A percentile compares a stretch with the other conserved stretches of the same genome.
Conservation (phyloP, 30 jellyfish, hydroid and myxozoan genomes). For the Rhopilema esculentum region DNA sequence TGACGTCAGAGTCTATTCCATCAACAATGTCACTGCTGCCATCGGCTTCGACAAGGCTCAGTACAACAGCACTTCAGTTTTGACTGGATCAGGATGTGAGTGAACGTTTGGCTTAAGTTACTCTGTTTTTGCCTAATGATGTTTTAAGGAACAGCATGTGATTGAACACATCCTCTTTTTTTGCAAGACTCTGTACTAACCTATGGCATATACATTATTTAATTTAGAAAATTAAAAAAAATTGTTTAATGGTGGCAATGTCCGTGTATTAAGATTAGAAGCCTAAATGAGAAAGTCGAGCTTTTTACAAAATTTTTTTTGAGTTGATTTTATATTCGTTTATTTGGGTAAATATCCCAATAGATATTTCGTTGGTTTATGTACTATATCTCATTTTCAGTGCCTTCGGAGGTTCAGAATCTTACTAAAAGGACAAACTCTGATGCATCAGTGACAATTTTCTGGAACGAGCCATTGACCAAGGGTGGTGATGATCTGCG, state of each 20-base stretch:
- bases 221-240: no score
- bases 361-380: neutral
- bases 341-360: no score
- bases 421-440: neutral
- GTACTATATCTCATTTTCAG: constrained; percentile 5
- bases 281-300: no score
- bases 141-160: no score
- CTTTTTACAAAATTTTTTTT: no score
- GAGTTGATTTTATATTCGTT: no score
- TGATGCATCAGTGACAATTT: constrained; percentile 67
- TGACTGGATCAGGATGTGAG: constrained; percentile 85
- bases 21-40: constrained; percentile 73
- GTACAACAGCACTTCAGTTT: constrained; percentile 18
- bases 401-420: constrained; percentile 59
- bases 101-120: neutral
- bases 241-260: no score
- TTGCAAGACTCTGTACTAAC: no score
- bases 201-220: no score
- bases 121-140: no score
- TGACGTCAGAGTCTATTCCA: constrained; percentile 31
- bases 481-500: constrained; percentile 46
- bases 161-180: no score
- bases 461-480: constrained; percentile 73
- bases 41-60: constrained; percentile 30
- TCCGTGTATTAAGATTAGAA: no score